Percentiles rank a stretch among this genome's conserved stretches.
These are phyloP conservation scores for Pyrocephalus nanus DNA, from an alignment of 2,797 vertebrate species.

Conservation along the genomic window DNA sequence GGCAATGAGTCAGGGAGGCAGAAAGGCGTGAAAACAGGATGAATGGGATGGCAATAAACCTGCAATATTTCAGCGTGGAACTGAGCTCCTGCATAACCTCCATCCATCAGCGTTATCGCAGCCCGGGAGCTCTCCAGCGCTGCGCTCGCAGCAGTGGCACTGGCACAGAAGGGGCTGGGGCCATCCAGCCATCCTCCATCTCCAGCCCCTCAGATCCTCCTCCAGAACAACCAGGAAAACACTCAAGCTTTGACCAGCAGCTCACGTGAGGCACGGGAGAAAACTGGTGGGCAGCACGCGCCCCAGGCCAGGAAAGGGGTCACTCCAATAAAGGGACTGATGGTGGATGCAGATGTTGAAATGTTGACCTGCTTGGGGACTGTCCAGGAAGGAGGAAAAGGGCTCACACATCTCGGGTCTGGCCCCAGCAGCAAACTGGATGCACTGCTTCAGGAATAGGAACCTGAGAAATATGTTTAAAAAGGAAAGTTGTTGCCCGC, in stretches of 20 bases:
- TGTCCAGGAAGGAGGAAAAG: neutral
- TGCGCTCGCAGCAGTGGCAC: neutral
- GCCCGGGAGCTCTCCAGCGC: neutral
- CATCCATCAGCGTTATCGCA: slow-evolving; percentile 6
- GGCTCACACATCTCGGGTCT: rapidly evolving
- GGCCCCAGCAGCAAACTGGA: neutral
- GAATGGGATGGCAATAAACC: slow-evolving; percentile 47
- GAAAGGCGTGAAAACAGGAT: slow-evolving; percentile 52
- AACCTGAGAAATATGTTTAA: neutral
- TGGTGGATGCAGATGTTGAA: neutral
- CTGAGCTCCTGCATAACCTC: neutral
- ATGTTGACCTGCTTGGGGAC: neutral
- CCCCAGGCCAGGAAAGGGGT: neutral
- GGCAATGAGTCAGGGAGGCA: slow-evolving; percentile 60
- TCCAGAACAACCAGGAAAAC: neutral
- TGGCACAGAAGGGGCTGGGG: neutral
- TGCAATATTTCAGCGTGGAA: neutral
- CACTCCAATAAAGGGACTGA: neutral
- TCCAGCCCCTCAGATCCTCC: neutral
- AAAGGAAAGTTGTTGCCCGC: neutral
- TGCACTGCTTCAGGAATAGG: neutral
- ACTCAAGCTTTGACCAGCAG: neutral
- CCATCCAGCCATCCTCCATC: neutral
- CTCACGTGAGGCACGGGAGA: neutral
- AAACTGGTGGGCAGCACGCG: neutral